A percentile compares a stretch with the other conserved stretches of the same genome.
Conservation (phyloP, 1,140 invertebrate genomes). For the Venturia canescens region DNA sequence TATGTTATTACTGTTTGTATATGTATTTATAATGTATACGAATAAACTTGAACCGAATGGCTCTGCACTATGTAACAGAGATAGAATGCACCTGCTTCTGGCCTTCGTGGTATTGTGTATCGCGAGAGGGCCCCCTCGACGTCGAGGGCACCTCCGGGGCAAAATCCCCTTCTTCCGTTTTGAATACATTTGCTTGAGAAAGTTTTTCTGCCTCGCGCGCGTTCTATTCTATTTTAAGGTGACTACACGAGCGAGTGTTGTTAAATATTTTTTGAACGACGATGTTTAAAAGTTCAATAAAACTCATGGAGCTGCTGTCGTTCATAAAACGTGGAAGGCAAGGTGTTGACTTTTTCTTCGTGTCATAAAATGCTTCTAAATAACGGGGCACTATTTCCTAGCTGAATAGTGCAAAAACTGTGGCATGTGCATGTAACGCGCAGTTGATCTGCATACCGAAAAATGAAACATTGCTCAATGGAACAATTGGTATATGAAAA, state of each 20-base stretch:
- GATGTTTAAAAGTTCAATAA: neutral
- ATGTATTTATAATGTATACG: constrained; percentile 1
- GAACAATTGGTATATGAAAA: no score
- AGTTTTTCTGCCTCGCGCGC: neutral
- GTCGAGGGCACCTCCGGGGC: constrained; percentile 46
- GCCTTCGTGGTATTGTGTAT: constrained; percentile 52
- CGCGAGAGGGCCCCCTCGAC: constrained; percentile 30
- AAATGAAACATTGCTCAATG: no score
- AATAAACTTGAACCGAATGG: constrained; percentile 9
- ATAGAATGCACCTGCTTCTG: constrained; percentile 69
- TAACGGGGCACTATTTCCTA: no score
- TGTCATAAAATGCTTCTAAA: no score
- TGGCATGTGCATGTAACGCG: no score
- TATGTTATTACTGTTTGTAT: neutral
- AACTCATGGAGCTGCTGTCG: neutral
- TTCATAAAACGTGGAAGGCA: no score
- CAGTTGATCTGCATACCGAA: no score
- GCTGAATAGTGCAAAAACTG: no score
- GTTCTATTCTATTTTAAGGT: neutral
- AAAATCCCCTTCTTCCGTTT: constrained; percentile 62
- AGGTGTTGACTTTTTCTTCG: no score
- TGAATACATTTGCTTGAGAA: constrained; percentile 50
- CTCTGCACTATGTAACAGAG: neutral
- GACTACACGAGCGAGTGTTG: neutral
- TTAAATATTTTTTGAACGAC: neutral